A percentile compares a stretch with the other conserved stretches of the same genome.
Evolutionary conservation across 2,113 vertebrate genomes (phyloP).

Genomic region (Xenus cinereus): DNA sequence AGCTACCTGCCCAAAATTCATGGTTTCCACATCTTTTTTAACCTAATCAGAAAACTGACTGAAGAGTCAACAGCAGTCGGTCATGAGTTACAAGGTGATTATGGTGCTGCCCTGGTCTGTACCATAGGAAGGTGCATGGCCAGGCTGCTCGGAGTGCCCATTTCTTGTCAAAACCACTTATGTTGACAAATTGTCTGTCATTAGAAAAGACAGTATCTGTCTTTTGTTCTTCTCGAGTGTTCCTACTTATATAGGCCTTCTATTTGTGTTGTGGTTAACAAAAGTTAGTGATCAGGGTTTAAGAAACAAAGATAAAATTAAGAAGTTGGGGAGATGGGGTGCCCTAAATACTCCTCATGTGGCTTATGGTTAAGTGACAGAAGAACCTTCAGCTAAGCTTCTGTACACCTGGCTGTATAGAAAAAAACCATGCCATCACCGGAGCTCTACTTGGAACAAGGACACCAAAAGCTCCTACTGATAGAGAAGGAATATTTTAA

Average conservation of each 20-base stretch:
- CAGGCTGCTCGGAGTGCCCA: neutral
- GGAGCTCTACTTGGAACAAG: neutral
- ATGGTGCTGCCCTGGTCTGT: neutral
- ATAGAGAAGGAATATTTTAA: neutral
- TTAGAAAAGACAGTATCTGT: neutral
- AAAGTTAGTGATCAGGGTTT: neutral
- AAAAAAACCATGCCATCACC: neutral
- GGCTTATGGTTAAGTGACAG: neutral
- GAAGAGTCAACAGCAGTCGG: neutral
- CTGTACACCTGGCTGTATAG: neutral
- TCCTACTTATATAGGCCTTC: neutral
- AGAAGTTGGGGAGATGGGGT: neutral
- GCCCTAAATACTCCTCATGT: neutral
- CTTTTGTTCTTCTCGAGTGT: neutral
- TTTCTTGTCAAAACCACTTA: neutral
- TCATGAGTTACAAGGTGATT: neutral
- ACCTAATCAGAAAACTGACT: neutral
- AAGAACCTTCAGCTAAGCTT: neutral
- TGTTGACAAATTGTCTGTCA: neutral
- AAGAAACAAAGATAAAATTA: neutral
- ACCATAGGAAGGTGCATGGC: neutral
- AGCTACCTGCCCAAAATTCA: neutral
- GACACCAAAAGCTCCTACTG: neutral
- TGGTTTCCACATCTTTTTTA: neutral
- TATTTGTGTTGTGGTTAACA: neutral